A percentile compares a stretch with the other conserved stretches of the same genome.
Conservation (phyloP, 1,140 invertebrate species). For the Riptortus pedestris region DNA sequence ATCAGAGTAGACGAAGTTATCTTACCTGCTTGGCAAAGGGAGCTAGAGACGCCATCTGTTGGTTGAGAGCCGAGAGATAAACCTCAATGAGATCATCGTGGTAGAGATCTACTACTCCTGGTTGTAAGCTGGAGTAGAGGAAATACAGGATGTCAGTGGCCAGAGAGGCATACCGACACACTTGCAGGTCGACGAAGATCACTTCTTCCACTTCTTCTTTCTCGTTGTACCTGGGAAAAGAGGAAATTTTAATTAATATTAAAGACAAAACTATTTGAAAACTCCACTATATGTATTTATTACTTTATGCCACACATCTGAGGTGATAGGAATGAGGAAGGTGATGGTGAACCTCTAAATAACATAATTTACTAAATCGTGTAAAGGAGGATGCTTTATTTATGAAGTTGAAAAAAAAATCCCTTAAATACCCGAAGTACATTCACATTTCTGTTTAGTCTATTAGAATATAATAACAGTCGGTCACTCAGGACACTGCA, state of each 20-base stretch:
- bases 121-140: constrained; percentile 40
- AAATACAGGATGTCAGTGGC: constrained; percentile 38
- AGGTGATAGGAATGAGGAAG: no score
- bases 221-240: constrained; percentile 27
- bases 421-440: no score
- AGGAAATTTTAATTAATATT: neutral
- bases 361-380: no score
- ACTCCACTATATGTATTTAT: no score
- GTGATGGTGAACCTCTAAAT: no score
- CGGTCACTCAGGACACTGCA: no score
- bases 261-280: no score
- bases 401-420: no score
- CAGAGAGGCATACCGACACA: constrained; percentile 36
- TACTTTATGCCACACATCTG: no score
- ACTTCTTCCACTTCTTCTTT: constrained; percentile 30
- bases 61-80: constrained; percentile 44
- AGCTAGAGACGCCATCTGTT: constrained; percentile 10
- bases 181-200: constrained; percentile 40
- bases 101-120: constrained; percentile 39
- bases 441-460: no score
- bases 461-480: no score
- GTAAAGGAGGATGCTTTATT: no score
- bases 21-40: constrained; percentile 12
- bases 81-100: constrained; percentile 41
- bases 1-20: neutral